These are phyloP conservation scores for Acrocephalus kingi DNA, from an alignment of 2,113 vertebrate species.

Conservation along the genomic window DNA sequence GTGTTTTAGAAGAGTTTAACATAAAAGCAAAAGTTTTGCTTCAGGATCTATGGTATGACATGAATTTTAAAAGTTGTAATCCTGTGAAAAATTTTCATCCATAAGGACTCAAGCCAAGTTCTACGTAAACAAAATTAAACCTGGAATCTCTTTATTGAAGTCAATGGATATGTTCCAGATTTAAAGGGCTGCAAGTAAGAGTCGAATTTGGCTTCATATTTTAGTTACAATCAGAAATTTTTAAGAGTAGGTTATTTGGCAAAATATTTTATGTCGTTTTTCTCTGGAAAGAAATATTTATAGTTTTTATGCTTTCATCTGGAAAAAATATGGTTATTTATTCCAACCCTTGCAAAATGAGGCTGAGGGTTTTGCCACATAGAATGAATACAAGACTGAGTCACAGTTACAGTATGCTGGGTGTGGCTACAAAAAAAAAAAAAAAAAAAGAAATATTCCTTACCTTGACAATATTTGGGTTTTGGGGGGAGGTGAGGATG, in stretches of 20 bases:
- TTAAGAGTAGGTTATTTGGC: neutral
- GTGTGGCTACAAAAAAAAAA: neutral
- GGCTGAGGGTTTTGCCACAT: neutral
- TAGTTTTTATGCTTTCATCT: neutral
- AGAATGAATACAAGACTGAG: neutral
- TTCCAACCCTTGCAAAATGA: neutral
- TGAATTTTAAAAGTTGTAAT: neutral
- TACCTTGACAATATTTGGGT: conserved; percentile 7
- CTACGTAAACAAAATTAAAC: neutral
- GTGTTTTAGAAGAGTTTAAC: neutral
- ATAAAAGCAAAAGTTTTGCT: neutral
- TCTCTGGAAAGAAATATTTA: neutral
- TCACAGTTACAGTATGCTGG: conserved; percentile 4
- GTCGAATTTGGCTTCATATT: neutral
- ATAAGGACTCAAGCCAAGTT: neutral
- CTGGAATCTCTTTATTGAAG: neutral
- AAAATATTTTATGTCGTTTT: neutral
- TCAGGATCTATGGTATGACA: neutral
- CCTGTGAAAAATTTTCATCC: neutral
- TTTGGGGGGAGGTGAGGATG: neutral
- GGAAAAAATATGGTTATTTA: neutral
- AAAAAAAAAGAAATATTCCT: conserved; percentile 1
- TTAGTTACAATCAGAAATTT: neutral
- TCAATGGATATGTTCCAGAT: neutral
- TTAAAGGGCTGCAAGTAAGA: neutral